These are phyloP conservation scores for Alosa sapidissima DNA, from an alignment of 2,797 vertebrate species.

Conservation along the genomic window DNA sequence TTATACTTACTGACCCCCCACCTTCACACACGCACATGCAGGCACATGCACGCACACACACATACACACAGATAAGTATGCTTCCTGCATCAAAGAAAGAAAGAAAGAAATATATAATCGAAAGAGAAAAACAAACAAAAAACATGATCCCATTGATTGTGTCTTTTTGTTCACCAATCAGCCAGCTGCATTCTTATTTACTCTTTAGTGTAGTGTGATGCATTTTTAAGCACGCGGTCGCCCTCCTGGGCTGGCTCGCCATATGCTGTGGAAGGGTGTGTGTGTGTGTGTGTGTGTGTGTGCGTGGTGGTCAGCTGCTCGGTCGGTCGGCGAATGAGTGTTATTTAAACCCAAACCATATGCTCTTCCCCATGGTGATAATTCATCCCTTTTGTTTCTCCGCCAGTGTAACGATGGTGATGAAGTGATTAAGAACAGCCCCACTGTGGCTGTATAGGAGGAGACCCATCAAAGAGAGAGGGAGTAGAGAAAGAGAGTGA, in stretches of 20 bases:
- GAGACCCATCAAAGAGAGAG: background rate
- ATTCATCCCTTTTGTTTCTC: constrained; percentile 31
- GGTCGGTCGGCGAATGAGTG: background rate
- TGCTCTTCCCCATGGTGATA: constrained; percentile 62
- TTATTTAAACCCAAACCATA: constrained; percentile 52
- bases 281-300: constrained; percentile 16
- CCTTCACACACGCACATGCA: background rate
- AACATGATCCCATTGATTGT: background rate
- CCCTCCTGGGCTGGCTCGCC: constrained; percentile 22
- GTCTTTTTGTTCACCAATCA: background rate
- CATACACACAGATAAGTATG: background rate
- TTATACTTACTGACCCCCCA: constrained; percentile 33
- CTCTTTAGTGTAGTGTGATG: background rate
- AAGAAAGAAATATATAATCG: background rate
- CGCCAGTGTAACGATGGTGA: constrained; percentile 23
- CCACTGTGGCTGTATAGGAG: background rate
- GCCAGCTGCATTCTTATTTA: background rate
- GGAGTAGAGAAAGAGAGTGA: background rate
- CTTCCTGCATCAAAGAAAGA: background rate
- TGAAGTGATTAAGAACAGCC: constrained; percentile 41
- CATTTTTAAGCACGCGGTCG: background rate
- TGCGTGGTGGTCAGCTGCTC: background rate
- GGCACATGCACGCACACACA: background rate
- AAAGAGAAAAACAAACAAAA: background rate
- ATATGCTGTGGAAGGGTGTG: background rate